These are phyloP conservation scores for Sphaerophoria rueppellii DNA, from an alignment of 2,888 invertebrate species.

Conservation along the genomic window DNA sequence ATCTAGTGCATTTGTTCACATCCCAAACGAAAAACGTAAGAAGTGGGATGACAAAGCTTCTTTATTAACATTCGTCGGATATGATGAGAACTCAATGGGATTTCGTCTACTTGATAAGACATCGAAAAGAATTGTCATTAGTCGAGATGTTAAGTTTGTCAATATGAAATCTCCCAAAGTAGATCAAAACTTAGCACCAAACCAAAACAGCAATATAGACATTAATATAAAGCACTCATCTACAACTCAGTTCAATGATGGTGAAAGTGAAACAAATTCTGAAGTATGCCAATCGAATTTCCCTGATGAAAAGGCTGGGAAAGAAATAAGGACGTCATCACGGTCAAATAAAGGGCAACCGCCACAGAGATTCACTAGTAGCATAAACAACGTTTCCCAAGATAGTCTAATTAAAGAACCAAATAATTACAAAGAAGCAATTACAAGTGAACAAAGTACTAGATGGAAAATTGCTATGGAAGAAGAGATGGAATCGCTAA, in stretches of 20 bases:
- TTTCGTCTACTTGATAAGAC: conserved; percentile 11
- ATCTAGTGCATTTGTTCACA: background rate
- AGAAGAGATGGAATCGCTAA: too few species aligned
- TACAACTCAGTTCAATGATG: background rate
- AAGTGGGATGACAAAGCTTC: conserved; percentile 10
- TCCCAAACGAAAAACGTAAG: conserved; percentile 1
- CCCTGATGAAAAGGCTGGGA: too few species aligned
- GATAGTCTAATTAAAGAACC: background rate
- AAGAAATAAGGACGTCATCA: background rate
- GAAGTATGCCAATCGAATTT: background rate
- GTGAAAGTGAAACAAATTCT: background rate
- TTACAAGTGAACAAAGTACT: too few species aligned
- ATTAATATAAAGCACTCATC: background rate
- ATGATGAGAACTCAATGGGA: background rate
- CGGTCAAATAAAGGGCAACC: conserved; percentile 1
- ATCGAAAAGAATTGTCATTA: background rate
- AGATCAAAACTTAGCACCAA: background rate
- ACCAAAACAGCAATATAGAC: too few species aligned
- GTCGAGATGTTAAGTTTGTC: background rate
- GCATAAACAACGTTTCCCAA: background rate
- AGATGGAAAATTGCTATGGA: too few species aligned
- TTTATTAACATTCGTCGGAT: background rate
- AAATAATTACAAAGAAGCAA: background rate
- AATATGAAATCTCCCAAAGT: background rate
- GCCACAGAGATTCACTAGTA: background rate